Base-by-base conservation (phyloP, 2,797 vertebrate species). In the Gallinago solitaria region DNA sequence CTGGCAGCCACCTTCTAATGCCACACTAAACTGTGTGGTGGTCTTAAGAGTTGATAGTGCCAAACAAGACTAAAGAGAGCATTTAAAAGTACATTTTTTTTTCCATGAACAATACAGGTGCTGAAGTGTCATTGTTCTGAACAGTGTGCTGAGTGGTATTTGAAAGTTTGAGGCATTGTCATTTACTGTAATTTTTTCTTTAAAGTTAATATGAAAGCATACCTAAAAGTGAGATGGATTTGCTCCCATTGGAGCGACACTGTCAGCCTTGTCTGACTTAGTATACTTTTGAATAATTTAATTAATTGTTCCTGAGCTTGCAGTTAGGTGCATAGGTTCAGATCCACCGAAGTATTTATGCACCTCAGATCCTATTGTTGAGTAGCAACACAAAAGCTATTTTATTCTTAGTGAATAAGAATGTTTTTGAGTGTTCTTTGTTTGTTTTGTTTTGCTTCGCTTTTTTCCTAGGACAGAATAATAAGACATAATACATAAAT, bases 351-450 rank as follows among this genome's bases (percentile, higher is more conserved):
- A 43, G 9, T 32, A 73, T 54, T 48, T 43, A 57, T 33, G 17
- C 4, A 61, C 15, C 23, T 77, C n/a, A 51, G 19, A 47, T 35
- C 16, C 24, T 61, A 45, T 32, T 41, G 4, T 57, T 73, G 9
- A 57, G 28, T 71, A 65, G 19, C 68, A 37, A 7, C 13, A 56
- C 19, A 83, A 76, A 83, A 77, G 4, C 3, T 25, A 10, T 65
- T 83, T 81, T 81, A 50, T 54, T 83, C 17, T 37, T 45, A n/a
- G 4, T 17, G 39, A 56, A 21, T 53, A 84, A 41, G 9, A 74
- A 61, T 32, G 19, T 0, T 12, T 47, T 61, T 25, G 7, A 64
- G 47, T 32, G 19, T 0, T 21, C 16, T 50, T 45, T 35, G 2
- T 41, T 76, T 64, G 15, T 0, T 84, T 83, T 48, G 19, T 0